Evolutionary conservation across 2,888 invertebrate genomes (phyloP).

Genomic region (Nysson spinosus): DNA sequence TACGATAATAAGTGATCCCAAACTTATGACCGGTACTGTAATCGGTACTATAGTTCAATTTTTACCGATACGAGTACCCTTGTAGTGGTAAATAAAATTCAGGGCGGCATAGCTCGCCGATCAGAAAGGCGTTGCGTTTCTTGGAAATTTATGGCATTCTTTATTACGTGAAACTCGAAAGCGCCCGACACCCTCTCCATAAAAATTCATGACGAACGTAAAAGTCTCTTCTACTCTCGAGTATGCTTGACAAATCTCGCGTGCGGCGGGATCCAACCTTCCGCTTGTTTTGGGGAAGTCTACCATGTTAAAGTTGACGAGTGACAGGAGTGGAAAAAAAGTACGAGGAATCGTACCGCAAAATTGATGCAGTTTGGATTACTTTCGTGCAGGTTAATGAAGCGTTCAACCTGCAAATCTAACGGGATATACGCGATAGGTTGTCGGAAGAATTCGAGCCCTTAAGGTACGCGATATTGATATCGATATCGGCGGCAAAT

Average conservation of each 20-base stretch:
- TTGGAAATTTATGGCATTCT: conserved; percentile 30
- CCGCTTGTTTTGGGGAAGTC: too few relatives aligned
- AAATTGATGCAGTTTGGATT: not conserved
- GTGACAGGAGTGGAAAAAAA: not conserved
- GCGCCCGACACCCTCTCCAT: conserved; percentile 24
- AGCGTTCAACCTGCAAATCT: conserved; percentile 39
- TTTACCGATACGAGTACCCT: too few relatives aligned
- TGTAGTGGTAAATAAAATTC: not conserved
- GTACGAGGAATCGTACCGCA: not conserved
- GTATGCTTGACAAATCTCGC: conserved; percentile 32
- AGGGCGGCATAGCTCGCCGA: conserved; percentile 11
- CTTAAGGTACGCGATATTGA: conserved; percentile 52
- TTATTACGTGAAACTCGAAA: conserved; percentile 34
- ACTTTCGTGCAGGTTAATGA: conserved; percentile 27
- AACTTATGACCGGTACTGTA: too few relatives aligned
- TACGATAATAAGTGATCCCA: too few relatives aligned
- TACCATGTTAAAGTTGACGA: not conserved
- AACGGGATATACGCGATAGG: conserved; percentile 61
- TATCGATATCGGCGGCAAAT: conserved; percentile 60
- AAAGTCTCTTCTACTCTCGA: conserved; percentile 32
- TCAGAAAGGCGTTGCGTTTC: conserved; percentile 30
- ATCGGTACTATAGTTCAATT: too few relatives aligned
- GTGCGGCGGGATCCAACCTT: too few relatives aligned
- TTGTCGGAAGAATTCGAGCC: conserved; percentile 64
- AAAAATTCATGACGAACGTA: conserved; percentile 59